These are phyloP conservation scores for Protaetia brevitarsis DNA, from an alignment of 1,140 invertebrate species.

Conservation along the genomic window DNA sequence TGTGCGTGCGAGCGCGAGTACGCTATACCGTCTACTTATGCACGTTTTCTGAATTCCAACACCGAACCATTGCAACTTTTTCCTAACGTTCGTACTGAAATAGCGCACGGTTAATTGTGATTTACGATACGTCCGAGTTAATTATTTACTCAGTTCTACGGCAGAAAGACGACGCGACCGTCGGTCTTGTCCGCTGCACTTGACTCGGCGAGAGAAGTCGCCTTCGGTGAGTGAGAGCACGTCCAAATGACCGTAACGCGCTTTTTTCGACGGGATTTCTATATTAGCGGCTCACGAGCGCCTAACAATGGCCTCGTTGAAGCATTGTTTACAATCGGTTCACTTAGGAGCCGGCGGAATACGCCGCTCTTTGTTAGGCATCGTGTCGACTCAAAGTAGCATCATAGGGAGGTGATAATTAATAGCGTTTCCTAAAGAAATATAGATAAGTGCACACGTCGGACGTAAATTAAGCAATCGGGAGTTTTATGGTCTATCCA, in stretches of 20 bases:
- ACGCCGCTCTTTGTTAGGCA: background rate
- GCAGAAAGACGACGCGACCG: slow-evolving; percentile 6
- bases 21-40: slow-evolving; percentile 12
- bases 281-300: background rate
- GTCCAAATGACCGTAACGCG: background rate
- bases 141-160: slow-evolving; percentile 5
- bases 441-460: background rate
- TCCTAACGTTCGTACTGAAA: slow-evolving; percentile 12
- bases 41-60: slow-evolving; percentile 17
- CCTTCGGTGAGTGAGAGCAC: background rate
- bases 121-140: slow-evolving; percentile 16
- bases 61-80: slow-evolving; percentile 8
- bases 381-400: background rate
- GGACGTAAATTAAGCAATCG: no score
- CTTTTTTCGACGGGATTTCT: slow-evolving; percentile 3
- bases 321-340: slow-evolving; percentile 11
- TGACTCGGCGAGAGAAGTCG: background rate
- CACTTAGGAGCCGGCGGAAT: background rate
- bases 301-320: slow-evolving; percentile 1
- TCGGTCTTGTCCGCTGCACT: background rate
- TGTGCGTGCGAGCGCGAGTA: background rate
- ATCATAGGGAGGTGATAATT: background rate
- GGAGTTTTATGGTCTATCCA: no score
- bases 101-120: slow-evolving; percentile 17
- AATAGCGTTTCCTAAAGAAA: background rate